Evolutionary conservation across 2,113 vertebrate genomes (phyloP), one percentile per base, ranked within the genome.

Genomic region (Prunella himalayana): DNA sequence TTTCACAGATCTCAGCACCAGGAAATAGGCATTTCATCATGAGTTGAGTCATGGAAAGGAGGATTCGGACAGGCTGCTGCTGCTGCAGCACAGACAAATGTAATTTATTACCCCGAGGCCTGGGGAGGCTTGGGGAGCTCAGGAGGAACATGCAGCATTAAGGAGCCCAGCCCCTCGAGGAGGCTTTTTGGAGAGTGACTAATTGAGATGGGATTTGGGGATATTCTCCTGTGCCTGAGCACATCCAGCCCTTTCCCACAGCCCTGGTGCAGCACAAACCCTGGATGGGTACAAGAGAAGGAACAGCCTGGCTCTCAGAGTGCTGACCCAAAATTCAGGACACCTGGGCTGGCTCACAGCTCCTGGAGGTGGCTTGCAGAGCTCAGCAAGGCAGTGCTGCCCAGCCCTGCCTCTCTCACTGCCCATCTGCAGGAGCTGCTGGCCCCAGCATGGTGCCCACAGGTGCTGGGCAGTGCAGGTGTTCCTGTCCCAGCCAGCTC

Each of bases 11-110:
- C 91, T 93, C 80, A 93, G 95, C 88, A 80, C 91, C 92, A 90
- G 95, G 96, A 96, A 96, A 95, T 53, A 80, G 85, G 94, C 89
- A 84, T 96, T 97, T 90, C 88, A 95, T 96, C 96, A 96, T 11
- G 60, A 71, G 44, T 71, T 57, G 93, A 82, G 88, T 73, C 76
- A 35, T 63, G 53, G 88, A 25, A 13, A 89, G 93, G 87, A 82
- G 94, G 73, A 51, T 59, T 86, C 27, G 41, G 88, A 35, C 94
- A 69, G 50, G 78, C 84, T 88, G 93, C 90, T 88, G 88, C 86
- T 90, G 66, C 88, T 44, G 83, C 86, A 75, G 56, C 49, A 33
- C 69, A 91, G 92, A 91, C 81, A 94, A 96, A 92, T 93, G 88
- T 82, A 83, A 97, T 96, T 96, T 96, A 96, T 97, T 85, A 96